Evolutionary conservation across 2,113 vertebrate genomes (phyloP).

Genomic region (Polypterus senegalus): DNA sequence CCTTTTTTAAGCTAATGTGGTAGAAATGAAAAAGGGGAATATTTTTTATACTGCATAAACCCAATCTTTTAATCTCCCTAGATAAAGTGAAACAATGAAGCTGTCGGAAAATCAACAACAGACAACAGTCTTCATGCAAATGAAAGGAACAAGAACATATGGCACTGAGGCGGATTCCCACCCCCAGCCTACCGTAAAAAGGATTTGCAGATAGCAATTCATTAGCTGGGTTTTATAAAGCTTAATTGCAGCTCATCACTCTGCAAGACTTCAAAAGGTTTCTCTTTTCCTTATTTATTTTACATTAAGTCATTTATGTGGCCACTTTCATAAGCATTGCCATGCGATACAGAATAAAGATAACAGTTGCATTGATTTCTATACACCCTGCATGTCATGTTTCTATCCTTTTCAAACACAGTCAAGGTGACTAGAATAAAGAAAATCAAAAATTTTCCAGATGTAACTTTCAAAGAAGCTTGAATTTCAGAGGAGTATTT

Average conservation of each 20-base stretch:
- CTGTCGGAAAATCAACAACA: background rate
- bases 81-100: background rate
- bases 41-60: background rate
- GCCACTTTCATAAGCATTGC: too few relatives aligned
- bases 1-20: too few relatives aligned
- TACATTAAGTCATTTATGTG: background rate
- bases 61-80: background rate
- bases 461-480: too few relatives aligned
- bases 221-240: background rate
- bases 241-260: background rate
- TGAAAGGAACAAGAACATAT: background rate
- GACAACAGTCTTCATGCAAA: background rate
- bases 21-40: background rate
- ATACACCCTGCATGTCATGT: too few relatives aligned
- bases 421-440: too few relatives aligned
- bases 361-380: too few relatives aligned
- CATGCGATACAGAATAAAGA: too few relatives aligned
- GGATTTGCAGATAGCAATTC: background rate
- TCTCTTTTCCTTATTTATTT: background rate
- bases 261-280: background rate
- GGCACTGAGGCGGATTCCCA: background rate
- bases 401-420: too few relatives aligned
- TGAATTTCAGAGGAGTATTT: too few relatives aligned
- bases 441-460: too few relatives aligned
- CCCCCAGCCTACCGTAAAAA: background rate